A percentile compares a stretch with the other conserved stretches of the same genome.
phyloP scores from a whole-genome alignment of 1,140 invertebrate species.

The Linepithema humile region DNA sequence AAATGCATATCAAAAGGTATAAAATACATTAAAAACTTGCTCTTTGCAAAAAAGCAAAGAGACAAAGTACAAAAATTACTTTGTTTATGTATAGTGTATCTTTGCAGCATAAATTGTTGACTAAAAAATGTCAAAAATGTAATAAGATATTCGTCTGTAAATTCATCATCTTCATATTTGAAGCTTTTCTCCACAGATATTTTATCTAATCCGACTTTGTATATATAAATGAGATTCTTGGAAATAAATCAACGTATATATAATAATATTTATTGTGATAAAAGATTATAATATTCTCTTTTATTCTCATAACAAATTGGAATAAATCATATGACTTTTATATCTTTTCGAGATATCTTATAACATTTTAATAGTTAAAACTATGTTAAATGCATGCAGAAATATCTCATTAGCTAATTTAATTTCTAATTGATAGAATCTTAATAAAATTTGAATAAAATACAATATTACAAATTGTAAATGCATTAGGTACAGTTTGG shows the following conservation, averaged over 20 bases:
- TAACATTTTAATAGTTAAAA: neutral
- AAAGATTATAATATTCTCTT: slow-evolving; percentile 2
- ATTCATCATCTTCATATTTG: neutral
- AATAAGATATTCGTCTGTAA: neutral
- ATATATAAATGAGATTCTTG: neutral
- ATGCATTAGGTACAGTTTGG: slow-evolving; percentile 14
- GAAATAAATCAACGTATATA: neutral
- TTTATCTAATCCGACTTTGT: neutral
- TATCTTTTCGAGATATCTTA: neutral
- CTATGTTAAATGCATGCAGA: neutral
- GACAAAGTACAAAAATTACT: slow-evolving; percentile 33
- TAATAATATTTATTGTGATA: slow-evolving; percentile 38
- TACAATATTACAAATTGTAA: neutral
- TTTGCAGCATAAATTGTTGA: neutral
- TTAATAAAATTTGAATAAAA: slow-evolving; percentile 12
- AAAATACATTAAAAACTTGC: slow-evolving; percentile 37
- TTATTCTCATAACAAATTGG: neutral
- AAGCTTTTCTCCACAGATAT: neutral
- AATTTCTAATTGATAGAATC: slow-evolving; percentile 8
- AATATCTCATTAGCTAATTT: neutral
- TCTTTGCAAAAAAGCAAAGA: slow-evolving; percentile 44
- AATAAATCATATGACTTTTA: slow-evolving; percentile 18
- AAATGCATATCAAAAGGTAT: slow-evolving; percentile 26
- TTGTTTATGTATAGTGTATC: neutral
- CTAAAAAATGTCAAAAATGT: slow-evolving; percentile 7